Base-by-base conservation (phyloP, 2,113 vertebrate species). In the Grantiella picta region DNA sequence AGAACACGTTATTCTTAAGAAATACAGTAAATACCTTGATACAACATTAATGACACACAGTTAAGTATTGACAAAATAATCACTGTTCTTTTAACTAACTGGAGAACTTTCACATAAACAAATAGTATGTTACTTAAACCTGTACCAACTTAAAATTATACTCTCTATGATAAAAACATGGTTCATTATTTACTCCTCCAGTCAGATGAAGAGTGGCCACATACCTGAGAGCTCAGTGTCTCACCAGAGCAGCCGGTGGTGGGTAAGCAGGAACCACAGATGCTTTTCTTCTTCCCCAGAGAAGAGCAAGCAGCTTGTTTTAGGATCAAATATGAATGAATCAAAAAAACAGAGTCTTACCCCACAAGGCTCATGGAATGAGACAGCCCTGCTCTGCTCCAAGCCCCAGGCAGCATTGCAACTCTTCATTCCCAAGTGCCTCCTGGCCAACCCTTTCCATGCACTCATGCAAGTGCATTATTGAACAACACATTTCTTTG, bases 401-500 rank as follows among this genome's bases (percentile, higher is more conserved):
- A 11, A 12, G 49, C 72, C 63, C 77, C 49, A 44, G 57, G 42
- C 71, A 70, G 40, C 1, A 38, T 1, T 40, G 23, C 25, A 49
- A 9, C 20, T 50, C 52, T 44, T 28, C 15, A 24, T 1, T 44
- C 29, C 0, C 4, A 25, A 31, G 12, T 2, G 14, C 11, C 8
- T 2, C 3, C 14, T 5, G 15, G 23, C 21, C 72, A 76, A 33
- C 12, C 24, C 27, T n/a, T 24, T 59, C 44, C 23, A 5, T 0
- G 1, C 68, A 10, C 5, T 23, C 66, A 6, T 13, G 15, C 0
- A 0, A 54, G 31, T 1, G 10, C 27, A 36, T 2, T 2, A 0
- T 12, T 47, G 20, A 92, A 33, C 23, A 2, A 0, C 4, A n/a
- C 22, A 9, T 9, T 56, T 28, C 53, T 50, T 7, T 54, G 63